Percentiles rank a stretch among this genome's conserved stretches.
These are phyloP conservation scores for Circaetus cinerascens DNA, from an alignment of 2,113 vertebrate species.

Conservation along the genomic window DNA sequence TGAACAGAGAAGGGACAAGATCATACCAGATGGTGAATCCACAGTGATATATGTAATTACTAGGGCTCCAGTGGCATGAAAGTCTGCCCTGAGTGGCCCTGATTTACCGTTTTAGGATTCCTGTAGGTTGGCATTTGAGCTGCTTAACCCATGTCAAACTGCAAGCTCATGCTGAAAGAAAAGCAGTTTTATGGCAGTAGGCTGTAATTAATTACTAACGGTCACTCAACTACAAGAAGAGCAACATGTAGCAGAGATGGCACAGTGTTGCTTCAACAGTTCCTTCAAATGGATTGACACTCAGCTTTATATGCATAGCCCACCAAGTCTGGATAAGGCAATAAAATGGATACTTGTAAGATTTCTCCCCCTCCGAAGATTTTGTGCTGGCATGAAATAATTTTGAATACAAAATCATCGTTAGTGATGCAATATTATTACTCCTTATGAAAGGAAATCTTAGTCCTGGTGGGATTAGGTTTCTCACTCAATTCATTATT, in stretches of 20 bases:
- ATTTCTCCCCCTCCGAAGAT: background rate
- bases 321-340: background rate
- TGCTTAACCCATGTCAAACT: background rate
- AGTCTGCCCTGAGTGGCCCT: background rate
- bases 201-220: background rate
- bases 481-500: conserved; percentile 20
- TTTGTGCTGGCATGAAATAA: conserved; percentile 48
- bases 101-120: background rate
- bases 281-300: background rate
- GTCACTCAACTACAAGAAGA: background rate
- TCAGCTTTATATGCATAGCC: background rate
- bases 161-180: background rate
- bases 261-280: background rate
- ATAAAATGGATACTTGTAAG: conserved; percentile 44
- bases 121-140: background rate
- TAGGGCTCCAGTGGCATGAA: background rate
- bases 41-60: background rate
- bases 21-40: background rate
- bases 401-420: conserved; percentile 53
- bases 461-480: background rate
- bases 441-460: conserved; percentile 48
- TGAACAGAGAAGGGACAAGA: background rate
- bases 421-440: conserved; percentile 54
- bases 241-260: background rate
- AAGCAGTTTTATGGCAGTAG: background rate